phyloP scores from a whole-genome alignment of 2,888 invertebrate genomes.

The Lucinisca nassula region DNA sequence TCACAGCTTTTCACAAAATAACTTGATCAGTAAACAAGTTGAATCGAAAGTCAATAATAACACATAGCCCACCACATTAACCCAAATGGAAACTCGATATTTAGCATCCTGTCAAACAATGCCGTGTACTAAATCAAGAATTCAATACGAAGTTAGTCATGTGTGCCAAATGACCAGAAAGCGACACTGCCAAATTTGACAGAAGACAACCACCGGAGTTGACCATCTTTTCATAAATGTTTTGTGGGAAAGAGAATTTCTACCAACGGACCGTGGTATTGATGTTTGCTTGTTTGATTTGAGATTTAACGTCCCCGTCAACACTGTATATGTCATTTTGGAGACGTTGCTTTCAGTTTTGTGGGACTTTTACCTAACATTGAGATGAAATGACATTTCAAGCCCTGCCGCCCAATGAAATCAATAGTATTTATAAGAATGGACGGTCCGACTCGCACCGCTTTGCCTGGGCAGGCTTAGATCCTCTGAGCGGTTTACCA shows the following conservation, averaged over 20 bases:
- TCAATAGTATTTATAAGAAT: too few species aligned
- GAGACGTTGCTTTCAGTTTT: too few species aligned
- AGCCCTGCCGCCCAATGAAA: too few species aligned
- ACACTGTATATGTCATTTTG: too few species aligned
- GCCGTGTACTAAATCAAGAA: not conserved
- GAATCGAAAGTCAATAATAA: constrained; percentile 6
- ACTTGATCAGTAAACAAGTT: constrained; percentile 19
- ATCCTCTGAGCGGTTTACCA: too few species aligned
- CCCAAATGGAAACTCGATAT: constrained; percentile 14
- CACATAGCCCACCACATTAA: constrained; percentile 1
- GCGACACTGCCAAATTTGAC: not conserved
- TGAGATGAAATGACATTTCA: too few species aligned
- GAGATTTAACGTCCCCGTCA: too few species aligned
- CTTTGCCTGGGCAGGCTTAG: too few species aligned
- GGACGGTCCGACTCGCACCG: too few species aligned
- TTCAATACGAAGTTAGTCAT: constrained; percentile 1
- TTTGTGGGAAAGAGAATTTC: not conserved
- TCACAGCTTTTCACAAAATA: not conserved
- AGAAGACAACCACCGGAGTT: not conserved
- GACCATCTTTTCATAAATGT: not conserved
- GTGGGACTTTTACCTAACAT: too few species aligned
- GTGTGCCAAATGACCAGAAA: constrained; percentile 2
- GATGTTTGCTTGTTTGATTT: too few species aligned
- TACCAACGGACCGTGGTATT: too few species aligned
- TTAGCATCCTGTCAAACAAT: not conserved